These are phyloP conservation scores for Actias luna DNA, from an alignment of 2,888 invertebrate genomes.

Conservation along the genomic window DNA sequence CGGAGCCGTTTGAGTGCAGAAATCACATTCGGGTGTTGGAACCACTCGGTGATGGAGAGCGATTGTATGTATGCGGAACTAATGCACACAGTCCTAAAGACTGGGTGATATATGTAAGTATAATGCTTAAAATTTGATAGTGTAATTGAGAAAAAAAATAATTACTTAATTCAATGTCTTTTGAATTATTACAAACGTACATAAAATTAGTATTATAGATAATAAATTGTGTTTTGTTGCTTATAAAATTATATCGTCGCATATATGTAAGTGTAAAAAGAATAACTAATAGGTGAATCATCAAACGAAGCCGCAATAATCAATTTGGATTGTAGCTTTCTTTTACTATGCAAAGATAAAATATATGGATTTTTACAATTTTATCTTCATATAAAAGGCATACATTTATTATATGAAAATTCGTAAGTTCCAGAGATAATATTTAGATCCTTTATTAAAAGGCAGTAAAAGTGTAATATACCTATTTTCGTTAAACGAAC, in stretches of 20 bases:
- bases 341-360: neutral
- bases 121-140: neutral
- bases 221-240: neutral
- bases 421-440: too few species aligned
- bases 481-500: too few species aligned
- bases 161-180: too few species aligned
- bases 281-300: neutral
- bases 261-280: neutral
- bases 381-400: too few species aligned
- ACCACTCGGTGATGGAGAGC: slow-evolving; percentile 83
- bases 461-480: too few species aligned
- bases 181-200: neutral
- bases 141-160: neutral
- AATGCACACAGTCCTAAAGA: slow-evolving; percentile 85
- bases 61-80: slow-evolving; percentile 84
- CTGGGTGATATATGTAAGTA: slow-evolving; percentile 83
- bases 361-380: too few species aligned
- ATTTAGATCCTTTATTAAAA: too few species aligned
- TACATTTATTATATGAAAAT: too few species aligned
- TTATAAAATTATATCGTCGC: neutral
- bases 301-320: neutral
- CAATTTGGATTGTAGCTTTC: neutral
- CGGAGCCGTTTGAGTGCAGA: slow-evolving; percentile 84
- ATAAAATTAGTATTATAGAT: neutral
- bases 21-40: slow-evolving; percentile 85